Conservation (phyloP, 2,797 vertebrate species). For the Carcharodon carcharias region DNA sequence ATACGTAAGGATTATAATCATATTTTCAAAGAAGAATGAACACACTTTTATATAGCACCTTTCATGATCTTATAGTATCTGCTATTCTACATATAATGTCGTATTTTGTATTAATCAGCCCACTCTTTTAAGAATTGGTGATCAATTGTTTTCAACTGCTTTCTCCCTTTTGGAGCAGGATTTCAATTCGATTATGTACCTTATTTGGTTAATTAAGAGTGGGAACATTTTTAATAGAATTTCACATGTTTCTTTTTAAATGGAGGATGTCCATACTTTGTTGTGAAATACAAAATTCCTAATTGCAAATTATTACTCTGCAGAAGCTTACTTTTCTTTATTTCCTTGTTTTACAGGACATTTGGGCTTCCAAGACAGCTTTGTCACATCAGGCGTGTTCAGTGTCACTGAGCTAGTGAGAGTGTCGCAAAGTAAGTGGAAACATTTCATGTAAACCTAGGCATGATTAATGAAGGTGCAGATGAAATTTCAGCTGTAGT, state of each 20-base stretch:
- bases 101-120: neutral
- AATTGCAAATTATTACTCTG: neutral
- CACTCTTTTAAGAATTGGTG: neutral
- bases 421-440: slow-evolving; percentile 94
- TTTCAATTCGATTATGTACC: neutral
- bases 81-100: neutral
- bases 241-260: neutral
- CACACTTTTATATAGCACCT: neutral
- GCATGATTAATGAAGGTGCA: neutral
- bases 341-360: slow-evolving; percentile 73
- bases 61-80: neutral
- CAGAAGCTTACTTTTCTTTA: neutral
- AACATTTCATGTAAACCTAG: neutral
- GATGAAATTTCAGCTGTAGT: neutral
- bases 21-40: neutral
- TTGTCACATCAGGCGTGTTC: slow-evolving; percentile 95
- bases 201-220: neutral
- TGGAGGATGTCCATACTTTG: neutral
- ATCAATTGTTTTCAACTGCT: neutral
- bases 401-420: slow-evolving; percentile 93
- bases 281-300: neutral
- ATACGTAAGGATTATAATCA: neutral
- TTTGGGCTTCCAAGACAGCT: slow-evolving; percentile 97
- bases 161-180: neutral
- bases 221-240: neutral